phyloP scores from a whole-genome alignment of 2,797 vertebrate genomes.

The Alectoris magna region DNA sequence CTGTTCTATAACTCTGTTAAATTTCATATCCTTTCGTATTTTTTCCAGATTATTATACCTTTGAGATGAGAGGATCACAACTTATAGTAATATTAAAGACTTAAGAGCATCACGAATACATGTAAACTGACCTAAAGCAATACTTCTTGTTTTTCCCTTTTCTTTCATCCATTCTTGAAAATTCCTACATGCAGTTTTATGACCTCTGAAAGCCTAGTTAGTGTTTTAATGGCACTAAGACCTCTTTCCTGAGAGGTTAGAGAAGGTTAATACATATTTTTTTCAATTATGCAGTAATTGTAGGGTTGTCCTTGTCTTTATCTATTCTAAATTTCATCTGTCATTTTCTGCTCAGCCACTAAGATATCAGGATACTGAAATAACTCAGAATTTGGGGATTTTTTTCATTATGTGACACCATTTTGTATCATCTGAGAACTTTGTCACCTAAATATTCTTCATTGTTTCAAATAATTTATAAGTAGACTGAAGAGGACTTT shows the following conservation, averaged over 20 bases:
- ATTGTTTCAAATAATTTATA: not conserved
- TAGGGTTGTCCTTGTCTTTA: not conserved
- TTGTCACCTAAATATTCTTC: not conserved
- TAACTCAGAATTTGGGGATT: not conserved
- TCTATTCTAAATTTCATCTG: not conserved
- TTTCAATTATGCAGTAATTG: not conserved
- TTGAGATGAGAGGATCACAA: not conserved
- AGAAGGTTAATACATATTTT: not conserved
- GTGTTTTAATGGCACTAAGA: not conserved
- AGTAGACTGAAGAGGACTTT: not conserved
- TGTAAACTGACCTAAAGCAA: fast-evolving
- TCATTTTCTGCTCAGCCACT: not conserved
- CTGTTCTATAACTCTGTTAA: not conserved
- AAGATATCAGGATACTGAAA: not conserved
- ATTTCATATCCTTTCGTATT: not conserved
- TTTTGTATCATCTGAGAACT: not conserved
- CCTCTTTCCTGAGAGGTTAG: not conserved
- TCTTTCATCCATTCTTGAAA: not conserved
- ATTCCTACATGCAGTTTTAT: not conserved
- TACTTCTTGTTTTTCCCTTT: not conserved
- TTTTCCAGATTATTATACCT: not conserved
- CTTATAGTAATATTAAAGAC: not conserved
- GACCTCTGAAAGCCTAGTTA: not conserved
- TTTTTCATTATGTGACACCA: not conserved
- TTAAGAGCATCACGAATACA: not conserved